Base-by-base conservation (phyloP, 2,888 invertebrate genomes). In the Apodemia hepburni region DNA sequence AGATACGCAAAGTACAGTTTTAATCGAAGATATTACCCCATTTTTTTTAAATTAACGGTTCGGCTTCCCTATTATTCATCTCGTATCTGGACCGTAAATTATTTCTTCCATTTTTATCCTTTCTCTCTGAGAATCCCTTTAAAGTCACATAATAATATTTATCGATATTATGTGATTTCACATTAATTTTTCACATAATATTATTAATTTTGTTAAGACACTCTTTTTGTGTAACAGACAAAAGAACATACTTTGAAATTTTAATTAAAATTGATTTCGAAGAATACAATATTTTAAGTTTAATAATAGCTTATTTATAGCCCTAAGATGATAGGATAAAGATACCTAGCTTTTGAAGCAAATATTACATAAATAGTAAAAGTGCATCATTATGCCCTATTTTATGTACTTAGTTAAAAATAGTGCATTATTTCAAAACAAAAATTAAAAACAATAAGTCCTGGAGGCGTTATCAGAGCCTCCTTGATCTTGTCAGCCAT, bases 401-500 rank as follows among this genome's bases (percentile, higher is more conserved):
- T 42, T 0, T 15, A 42, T 0, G 12, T 42, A 42, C 15, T 15
- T 12, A 42, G 15, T 15, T 42, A 42, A 42, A 42, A 42, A 15
- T 42, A 42, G 15, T 42, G 57, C 33, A 64, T 59, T 61, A 66
- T 18, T 51, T 18, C 11, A 7, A 18, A 9, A 51, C 9, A 27
- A 49, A 22, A 22, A 68, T 73, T 78, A 85, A 70, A 85, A 84
- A 73, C 82, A 84, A 64, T 81, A 85, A 15, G 77, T 80, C 67
- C 80, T 78, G 71, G 84, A 80, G 75, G 75, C 70, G 54, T 73
- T 68, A 33, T 67, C 68, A 66, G 45, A 45, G 45, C 77, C 78
- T 67, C 78, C 75, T 27, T 68, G 63, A n/a, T 76, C 74, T 60
- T 76, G 70, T 90, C 88, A 90, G 77, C 88, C 89, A 33, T 89